phyloP scores from a whole-genome alignment of 2,113 vertebrate species.

The Rattus norvegicus region DNA sequence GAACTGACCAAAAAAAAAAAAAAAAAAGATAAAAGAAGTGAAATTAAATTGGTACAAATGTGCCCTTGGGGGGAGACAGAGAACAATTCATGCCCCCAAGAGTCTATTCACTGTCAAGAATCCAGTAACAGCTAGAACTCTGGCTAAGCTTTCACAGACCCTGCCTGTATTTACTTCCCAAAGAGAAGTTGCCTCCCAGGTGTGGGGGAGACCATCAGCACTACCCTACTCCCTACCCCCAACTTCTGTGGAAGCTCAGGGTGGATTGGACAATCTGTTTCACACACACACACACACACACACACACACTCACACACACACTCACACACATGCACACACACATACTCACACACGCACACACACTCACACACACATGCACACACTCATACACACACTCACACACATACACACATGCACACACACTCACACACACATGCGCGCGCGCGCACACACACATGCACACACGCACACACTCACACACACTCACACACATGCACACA shows the following conservation, averaged over 20 bases:
- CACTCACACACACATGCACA: not conserved
- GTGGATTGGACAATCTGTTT: not conserved
- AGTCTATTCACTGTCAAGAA: constrained; percentile 32
- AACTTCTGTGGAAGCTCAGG: not conserved
- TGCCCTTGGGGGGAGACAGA: not conserved
- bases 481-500: constrained; percentile 1
- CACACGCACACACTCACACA: constrained; percentile 4
- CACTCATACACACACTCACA: constrained; percentile 21
- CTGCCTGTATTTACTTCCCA: not conserved
- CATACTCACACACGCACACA: not conserved
- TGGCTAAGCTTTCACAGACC: not conserved
- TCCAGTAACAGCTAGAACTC: not conserved
- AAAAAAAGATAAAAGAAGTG: not conserved
- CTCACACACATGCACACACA: not conserved
- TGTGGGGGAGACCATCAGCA: not conserved
- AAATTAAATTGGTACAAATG: not conserved
- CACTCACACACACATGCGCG: no score
- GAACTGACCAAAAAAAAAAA: not conserved
- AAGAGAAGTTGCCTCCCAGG: not conserved
- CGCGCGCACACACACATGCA: no score
- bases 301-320: not conserved
- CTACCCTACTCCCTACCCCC: rapidly evolving
- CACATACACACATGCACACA: not conserved
- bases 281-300: constrained; percentile 3
- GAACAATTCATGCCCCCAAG: not conserved